Conservation (phyloP, 2,113 vertebrate genomes). For the Globicephala melas region DNA sequence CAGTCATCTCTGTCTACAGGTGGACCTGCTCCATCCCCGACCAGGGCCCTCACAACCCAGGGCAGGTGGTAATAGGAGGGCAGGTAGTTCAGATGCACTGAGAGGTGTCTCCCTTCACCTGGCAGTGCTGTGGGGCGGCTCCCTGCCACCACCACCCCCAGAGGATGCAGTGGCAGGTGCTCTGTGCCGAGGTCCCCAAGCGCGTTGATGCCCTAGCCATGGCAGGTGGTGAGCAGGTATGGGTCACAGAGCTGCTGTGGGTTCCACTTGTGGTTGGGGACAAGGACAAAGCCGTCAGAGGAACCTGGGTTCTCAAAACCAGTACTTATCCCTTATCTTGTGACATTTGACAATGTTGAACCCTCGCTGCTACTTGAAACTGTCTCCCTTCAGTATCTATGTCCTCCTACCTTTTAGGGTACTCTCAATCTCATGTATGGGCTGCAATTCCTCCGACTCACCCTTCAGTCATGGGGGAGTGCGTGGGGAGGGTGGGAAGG, state of each 20-base stretch:
- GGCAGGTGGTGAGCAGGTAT: not conserved
- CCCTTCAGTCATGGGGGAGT: not conserved
- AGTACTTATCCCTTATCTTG: slow-evolving; percentile 46
- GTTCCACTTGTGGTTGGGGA: slow-evolving; percentile 91
- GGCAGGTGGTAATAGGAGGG: slow-evolving; percentile 90
- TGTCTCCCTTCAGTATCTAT: not conserved
- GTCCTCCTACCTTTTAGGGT: not conserved
- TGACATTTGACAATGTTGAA: not conserved
- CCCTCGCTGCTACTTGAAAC: not conserved
- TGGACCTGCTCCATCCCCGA: slow-evolving; percentile 89
- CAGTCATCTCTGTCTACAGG: slow-evolving; percentile 87
- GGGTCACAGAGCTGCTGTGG: slow-evolving; percentile 81
- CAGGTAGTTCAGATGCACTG: slow-evolving; percentile 91
- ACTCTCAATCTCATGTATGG: not conserved
- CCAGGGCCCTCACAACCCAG: slow-evolving; percentile 88
- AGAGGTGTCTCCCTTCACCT: slow-evolving; percentile 79
- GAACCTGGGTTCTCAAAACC: slow-evolving; percentile 88
- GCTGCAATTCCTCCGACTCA: not conserved
- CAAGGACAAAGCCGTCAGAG: slow-evolving; percentile 85
- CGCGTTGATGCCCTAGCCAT: too few relatives aligned
- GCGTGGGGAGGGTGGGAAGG: not conserved
- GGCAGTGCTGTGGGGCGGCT: slow-evolving; percentile 81
- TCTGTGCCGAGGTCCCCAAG: not conserved
- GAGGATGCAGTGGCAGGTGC: not conserved
- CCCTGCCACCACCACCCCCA: slow-evolving; percentile 74